A percentile compares a stretch with the other conserved stretches of the same genome.
phyloP scores from a whole-genome alignment of 2,797 vertebrate species.

The Melanitta fusca region DNA sequence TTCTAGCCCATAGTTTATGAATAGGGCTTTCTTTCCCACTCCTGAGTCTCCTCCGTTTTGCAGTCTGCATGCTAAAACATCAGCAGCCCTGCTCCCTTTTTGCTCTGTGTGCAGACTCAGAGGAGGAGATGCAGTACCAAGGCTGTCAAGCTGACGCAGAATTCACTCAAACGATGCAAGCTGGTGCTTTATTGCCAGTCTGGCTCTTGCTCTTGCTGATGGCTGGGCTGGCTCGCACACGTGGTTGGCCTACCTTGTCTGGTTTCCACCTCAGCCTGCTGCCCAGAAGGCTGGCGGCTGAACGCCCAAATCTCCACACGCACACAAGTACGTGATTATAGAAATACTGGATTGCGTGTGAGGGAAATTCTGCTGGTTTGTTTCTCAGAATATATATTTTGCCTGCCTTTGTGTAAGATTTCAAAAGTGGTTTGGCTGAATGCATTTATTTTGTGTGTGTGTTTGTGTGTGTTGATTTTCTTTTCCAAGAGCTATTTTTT shows the following conservation, averaged over 20 bases:
- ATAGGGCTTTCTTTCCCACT: conserved; percentile 34
- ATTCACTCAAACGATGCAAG: background rate
- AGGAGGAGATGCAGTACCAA: background rate
- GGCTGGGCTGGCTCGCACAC: background rate
- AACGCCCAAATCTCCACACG: background rate
- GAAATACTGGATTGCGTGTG: conserved; percentile 53
- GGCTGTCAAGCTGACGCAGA: background rate
- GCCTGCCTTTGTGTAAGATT: conserved; percentile 71
- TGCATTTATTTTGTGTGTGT: background rate
- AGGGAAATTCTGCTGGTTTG: conserved; percentile 62
- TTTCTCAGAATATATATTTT: conserved; percentile 72
- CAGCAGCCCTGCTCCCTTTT: background rate
- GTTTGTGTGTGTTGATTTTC: conserved; percentile 63
- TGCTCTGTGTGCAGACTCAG: background rate
- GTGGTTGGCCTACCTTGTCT: background rate
- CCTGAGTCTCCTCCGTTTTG: conserved; percentile 37
- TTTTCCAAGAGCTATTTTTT: conserved; percentile 74
- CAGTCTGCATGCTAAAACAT: conserved; percentile 24
- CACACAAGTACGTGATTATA: conserved; percentile 33
- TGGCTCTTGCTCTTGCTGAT: background rate
- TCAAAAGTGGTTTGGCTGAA: conserved; percentile 74
- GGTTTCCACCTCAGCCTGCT: background rate
- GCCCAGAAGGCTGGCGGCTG: background rate
- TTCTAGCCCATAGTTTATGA: conserved; percentile 63
- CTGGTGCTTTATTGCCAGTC: background rate